phyloP scores from a whole-genome alignment of 2,797 vertebrate species.

The Gila robusta region DNA sequence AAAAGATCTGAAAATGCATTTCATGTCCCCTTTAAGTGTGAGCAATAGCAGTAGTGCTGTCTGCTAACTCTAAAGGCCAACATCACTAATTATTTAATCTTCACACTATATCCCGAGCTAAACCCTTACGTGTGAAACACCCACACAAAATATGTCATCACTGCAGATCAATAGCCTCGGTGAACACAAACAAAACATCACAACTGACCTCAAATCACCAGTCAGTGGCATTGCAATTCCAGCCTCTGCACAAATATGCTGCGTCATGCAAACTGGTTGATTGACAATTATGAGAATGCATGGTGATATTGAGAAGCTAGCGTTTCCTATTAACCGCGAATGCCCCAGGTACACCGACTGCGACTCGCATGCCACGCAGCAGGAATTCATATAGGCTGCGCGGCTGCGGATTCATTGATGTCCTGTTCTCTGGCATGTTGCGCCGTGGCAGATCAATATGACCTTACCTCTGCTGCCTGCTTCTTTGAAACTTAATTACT shows the following conservation, averaged over 20 bases:
- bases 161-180: constrained; percentile 13
- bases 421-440: constrained; percentile 81
- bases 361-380: constrained; percentile 34
- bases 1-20: neutral
- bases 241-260: constrained; percentile 3
- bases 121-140: constrained; percentile 30
- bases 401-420: constrained; percentile 72
- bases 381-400: constrained; percentile 61
- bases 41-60: neutral
- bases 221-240: neutral
- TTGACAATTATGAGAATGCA: constrained; percentile 64
- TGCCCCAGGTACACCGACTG: constrained; percentile 62
- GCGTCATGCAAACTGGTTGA: constrained; percentile 58
- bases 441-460: constrained; percentile 79
- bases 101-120: constrained; percentile 66
- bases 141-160: neutral
- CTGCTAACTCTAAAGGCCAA: neutral
- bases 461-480: constrained; percentile 82
- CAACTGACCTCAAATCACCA: constrained; percentile 26
- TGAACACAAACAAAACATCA: constrained; percentile 26
- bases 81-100: constrained; percentile 80
- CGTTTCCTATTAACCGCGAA: constrained; percentile 71
- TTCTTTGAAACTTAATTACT: constrained; percentile 87
- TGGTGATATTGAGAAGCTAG: constrained; percentile 63
- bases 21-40: neutral